Conservation (phyloP, 2,888 invertebrate species). For the Volucella bombylans region DNA sequence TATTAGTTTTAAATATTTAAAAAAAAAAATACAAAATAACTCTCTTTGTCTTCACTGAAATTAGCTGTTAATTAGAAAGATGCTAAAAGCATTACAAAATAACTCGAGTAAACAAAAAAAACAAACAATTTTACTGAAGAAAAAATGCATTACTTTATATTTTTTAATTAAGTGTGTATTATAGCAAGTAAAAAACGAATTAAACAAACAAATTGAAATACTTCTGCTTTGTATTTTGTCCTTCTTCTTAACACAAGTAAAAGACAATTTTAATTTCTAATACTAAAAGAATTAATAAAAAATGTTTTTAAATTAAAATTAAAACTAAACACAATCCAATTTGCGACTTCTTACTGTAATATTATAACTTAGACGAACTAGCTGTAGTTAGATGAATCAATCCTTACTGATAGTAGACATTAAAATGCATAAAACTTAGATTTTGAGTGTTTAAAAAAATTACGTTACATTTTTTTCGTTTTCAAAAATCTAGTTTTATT, state of each 20-base stretch:
- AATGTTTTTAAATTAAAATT: too few relatives aligned
- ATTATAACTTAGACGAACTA: slow-evolving; percentile 51
- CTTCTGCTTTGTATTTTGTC: slow-evolving; percentile 19
- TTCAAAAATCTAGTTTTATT: background rate
- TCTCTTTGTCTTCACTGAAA: slow-evolving; percentile 67
- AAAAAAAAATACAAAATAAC: slow-evolving; percentile 32
- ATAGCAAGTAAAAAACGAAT: slow-evolving; percentile 40
- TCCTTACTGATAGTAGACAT: slow-evolving; percentile 51
- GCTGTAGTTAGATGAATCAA: slow-evolving; percentile 62
- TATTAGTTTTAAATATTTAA: slow-evolving; percentile 46
- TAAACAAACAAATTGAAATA: background rate
- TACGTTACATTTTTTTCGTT: slow-evolving; percentile 24
- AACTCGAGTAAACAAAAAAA: background rate
- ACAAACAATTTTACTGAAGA: slow-evolving; percentile 3
- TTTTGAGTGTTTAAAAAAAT: slow-evolving; percentile 15
- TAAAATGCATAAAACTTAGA: slow-evolving; percentile 19
- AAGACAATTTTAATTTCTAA: slow-evolving; percentile 53
- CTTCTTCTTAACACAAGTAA: slow-evolving; percentile 39
- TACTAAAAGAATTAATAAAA: background rate
- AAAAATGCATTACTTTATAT: slow-evolving; percentile 5
- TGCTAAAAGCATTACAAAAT: background rate
- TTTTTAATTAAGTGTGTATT: slow-evolving; percentile 30
- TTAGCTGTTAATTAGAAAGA: slow-evolving; percentile 27
- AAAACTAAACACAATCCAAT: slow-evolving; percentile 37
- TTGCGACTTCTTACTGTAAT: slow-evolving; percentile 48